Evolutionary conservation across 2,888 invertebrate species (phyloP).

Genomic region (Stenichneumon culpator): DNA sequence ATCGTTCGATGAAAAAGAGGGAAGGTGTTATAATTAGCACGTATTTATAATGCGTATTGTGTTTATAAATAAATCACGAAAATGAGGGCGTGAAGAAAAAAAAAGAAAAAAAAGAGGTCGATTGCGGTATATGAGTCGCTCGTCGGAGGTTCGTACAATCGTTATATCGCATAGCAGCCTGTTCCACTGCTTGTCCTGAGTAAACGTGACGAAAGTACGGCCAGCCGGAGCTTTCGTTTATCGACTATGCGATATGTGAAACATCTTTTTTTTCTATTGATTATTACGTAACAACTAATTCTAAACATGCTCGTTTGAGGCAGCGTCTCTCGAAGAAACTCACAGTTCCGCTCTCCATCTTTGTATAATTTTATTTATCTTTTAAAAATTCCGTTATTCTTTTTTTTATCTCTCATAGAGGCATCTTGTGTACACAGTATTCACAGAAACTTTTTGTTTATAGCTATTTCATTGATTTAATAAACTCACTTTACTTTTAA

Average conservation of each 20-base stretch:
- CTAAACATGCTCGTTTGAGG: conserved; percentile 26
- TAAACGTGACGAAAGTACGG: conserved; percentile 28
- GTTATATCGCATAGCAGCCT: conserved; percentile 46
- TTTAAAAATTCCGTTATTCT: background rate
- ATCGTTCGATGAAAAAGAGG: conserved; percentile 51
- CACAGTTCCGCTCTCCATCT: conserved; percentile 33
- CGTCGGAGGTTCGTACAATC: conserved; percentile 44
- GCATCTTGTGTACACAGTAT: conserved; percentile 34
- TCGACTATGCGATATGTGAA: conserved; percentile 36
- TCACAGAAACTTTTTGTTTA: conserved; percentile 6
- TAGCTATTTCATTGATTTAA: background rate
- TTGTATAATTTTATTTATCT: conserved; percentile 24
- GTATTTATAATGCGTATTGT: conserved; percentile 61
- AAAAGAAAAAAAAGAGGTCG: conserved; percentile 20
- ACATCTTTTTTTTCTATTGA: conserved; percentile 26
- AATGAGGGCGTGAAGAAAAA: conserved; percentile 12
- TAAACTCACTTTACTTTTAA: conserved; percentile 20
- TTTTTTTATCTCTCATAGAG: conserved; percentile 11
- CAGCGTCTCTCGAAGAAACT: conserved; percentile 31
- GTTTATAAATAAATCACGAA: conserved; percentile 44
- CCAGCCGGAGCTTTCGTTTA: conserved; percentile 46
- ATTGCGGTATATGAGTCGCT: conserved; percentile 32
- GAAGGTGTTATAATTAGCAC: conserved; percentile 44
- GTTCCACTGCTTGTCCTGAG: conserved; percentile 46
- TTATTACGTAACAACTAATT: conserved; percentile 31